Evolutionary conservation across 2,888 invertebrate genomes (phyloP), one percentile per base, ranked within the genome.

Genomic region (Synergus gifuensis): DNA sequence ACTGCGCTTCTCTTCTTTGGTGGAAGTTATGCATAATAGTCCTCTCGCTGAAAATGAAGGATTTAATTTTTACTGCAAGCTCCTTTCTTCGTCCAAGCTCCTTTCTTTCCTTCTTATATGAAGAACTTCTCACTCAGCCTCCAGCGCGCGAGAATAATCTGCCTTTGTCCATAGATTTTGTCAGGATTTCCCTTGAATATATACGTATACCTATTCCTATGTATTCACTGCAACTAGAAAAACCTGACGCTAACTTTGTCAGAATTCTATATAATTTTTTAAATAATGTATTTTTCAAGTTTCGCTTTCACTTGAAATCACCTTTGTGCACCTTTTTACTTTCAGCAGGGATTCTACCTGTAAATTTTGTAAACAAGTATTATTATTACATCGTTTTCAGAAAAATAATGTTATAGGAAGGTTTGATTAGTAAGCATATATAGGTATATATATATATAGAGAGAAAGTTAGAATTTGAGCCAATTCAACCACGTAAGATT

Each of bases 131-230:
- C 16, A 44, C 67, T 46, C 67, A 67, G 14, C 9, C n/a, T 18
- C 9, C 40, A 64, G 40, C n/a, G 14, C 8, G 22, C 18, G 67
- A 67, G 67, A 67, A 67, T 67, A 67, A 67, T 67, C 42, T 44
- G 67, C 46, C 46, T 22, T 67, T 67, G 67, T 67, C 67, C 67
- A 67, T 46, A 67, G 67, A 46, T 44, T 67, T 67, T 44, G 46
- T 67, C 67, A 67, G 22, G 28, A 67, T 22, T 67, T 46, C 67
- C 67, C 7, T 22, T 44, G 67, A 67, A 67, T 46, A 28, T 67
- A 67, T 5, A 42, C 0, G 8, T 28, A 28, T 28, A 28, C 28
- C 28, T 28, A 28, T 28, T 2, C 36, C 36, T 36, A 7, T 5
- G 5, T 36, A 36, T 64, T 64, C 64, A 64, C 42, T 64, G 40